These are phyloP conservation scores for Gadopsis marmoratus DNA, from an alignment of 2,797 vertebrate species.

Conservation along the genomic window DNA sequence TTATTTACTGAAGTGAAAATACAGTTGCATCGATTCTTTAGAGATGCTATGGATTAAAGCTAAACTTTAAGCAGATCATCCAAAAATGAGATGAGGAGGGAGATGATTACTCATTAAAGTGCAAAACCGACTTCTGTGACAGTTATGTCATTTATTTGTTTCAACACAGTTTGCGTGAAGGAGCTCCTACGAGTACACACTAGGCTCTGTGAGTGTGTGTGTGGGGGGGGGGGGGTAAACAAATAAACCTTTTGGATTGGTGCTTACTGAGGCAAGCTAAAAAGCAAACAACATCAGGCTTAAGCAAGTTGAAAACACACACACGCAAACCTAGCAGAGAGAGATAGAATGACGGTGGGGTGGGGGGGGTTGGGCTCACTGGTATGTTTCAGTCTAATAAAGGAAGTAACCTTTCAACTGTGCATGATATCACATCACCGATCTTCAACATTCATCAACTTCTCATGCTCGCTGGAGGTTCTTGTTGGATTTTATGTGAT, in stretches of 20 bases:
- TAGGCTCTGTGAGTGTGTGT: slow-evolving; percentile 6
- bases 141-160: slow-evolving; percentile 37
- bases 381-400: slow-evolving; percentile 57
- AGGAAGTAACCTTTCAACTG: slow-evolving; percentile 48
- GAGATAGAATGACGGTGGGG: slow-evolving; percentile 39
- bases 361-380: slow-evolving; percentile 5
- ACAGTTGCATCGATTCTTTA: neutral
- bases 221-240: slow-evolving; percentile 18
- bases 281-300: slow-evolving; percentile 59
- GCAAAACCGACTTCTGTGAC: slow-evolving; percentile 12
- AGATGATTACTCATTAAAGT: slow-evolving; percentile 14
- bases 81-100: neutral
- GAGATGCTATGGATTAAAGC: neutral
- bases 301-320: slow-evolving; percentile 35
- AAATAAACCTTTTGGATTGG: slow-evolving; percentile 42
- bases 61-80: neutral
- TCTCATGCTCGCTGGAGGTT: neutral
- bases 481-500: slow-evolving; percentile 5
- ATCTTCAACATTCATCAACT: slow-evolving; percentile 38
- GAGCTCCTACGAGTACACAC: slow-evolving; percentile 33
- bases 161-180: slow-evolving; percentile 23
- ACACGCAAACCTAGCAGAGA: slow-evolving; percentile 21
- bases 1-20: neutral
- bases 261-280: slow-evolving; percentile 53
- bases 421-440: slow-evolving; percentile 37